Evolutionary conservation across 2,113 vertebrate species (phyloP).

Genomic region (Mugil cephalus): DNA sequence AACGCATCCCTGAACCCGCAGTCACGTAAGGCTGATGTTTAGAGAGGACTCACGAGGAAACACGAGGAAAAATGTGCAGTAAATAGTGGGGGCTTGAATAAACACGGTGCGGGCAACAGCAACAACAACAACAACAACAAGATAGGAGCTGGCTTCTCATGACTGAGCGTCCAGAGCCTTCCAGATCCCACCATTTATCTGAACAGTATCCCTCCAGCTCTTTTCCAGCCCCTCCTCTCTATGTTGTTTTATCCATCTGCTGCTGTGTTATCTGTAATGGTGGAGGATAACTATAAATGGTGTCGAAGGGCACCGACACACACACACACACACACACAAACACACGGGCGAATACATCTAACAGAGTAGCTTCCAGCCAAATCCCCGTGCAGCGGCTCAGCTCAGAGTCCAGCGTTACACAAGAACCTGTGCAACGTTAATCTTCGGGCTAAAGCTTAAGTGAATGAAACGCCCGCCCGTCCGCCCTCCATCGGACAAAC

Average conservation of each 20-base stretch:
- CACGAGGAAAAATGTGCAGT: neutral
- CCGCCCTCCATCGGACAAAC: slow-evolving; percentile 35
- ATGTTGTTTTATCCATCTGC: slow-evolving; percentile 48
- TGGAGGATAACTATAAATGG: slow-evolving; percentile 53
- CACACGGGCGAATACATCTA: slow-evolving; percentile 39
- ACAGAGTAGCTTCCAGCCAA: slow-evolving; percentile 55
- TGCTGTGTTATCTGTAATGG: slow-evolving; percentile 37
- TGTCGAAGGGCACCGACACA: slow-evolving; percentile 51
- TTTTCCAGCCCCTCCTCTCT: neutral
- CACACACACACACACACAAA: slow-evolving; percentile 25
- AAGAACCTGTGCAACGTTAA: slow-evolving; percentile 72
- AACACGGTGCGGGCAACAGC: neutral
- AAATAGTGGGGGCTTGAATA: too few species aligned
- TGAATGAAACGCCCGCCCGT: slow-evolving; percentile 56
- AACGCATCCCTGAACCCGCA: slow-evolving; percentile 1
- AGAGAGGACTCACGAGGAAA: neutral
- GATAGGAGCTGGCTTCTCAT: slow-evolving; percentile 23
- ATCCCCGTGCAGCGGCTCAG: slow-evolving; percentile 64
- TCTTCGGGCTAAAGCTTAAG: slow-evolving; percentile 67
- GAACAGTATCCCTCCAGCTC: slow-evolving; percentile 7
- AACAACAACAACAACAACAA: slow-evolving; percentile 17
- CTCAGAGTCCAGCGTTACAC: slow-evolving; percentile 70
- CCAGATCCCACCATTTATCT: slow-evolving; percentile 30
- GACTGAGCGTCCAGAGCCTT: slow-evolving; percentile 20
- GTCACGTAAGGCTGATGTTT: neutral